Conservation (phyloP, 2,113 vertebrate species). For the Mastomys natalensis region DNA sequence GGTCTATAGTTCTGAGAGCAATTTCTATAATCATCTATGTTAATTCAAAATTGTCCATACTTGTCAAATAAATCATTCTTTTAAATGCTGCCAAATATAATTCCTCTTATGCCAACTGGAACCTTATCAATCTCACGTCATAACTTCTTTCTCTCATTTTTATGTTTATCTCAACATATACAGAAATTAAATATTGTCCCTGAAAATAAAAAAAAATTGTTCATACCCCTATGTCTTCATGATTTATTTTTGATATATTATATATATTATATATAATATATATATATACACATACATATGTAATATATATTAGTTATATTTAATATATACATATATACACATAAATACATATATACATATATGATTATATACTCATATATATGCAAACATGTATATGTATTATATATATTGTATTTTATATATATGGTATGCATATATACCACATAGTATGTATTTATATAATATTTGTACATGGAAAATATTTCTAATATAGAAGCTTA, state of each 20-base stretch:
- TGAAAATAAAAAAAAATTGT: not conserved
- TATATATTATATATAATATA: not conserved
- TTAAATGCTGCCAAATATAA: not conserved
- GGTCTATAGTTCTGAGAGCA: not conserved
- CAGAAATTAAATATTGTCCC: not conserved
- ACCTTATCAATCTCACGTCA: not conserved
- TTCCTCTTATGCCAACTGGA: not conserved
- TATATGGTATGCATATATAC: too few relatives aligned
- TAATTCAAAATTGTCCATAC: constrained; percentile 19
- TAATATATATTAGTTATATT: too few relatives aligned
- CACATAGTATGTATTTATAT: too few relatives aligned
- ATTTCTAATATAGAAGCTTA: not conserved
- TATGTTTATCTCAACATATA: not conserved
- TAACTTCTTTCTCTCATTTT: not conserved
- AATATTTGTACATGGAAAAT: not conserved
- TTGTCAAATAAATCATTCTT: not conserved
- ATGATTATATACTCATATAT: too few relatives aligned
- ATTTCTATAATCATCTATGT: not conserved
- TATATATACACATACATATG: too few relatives aligned
- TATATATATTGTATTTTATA: too few relatives aligned
- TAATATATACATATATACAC: too few relatives aligned
- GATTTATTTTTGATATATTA: not conserved
- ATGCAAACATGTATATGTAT: too few relatives aligned
- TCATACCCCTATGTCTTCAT: not conserved
- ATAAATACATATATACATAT: not conserved